phyloP scores from a whole-genome alignment of 2,888 invertebrate species.

The Amaurobius ferox region DNA sequence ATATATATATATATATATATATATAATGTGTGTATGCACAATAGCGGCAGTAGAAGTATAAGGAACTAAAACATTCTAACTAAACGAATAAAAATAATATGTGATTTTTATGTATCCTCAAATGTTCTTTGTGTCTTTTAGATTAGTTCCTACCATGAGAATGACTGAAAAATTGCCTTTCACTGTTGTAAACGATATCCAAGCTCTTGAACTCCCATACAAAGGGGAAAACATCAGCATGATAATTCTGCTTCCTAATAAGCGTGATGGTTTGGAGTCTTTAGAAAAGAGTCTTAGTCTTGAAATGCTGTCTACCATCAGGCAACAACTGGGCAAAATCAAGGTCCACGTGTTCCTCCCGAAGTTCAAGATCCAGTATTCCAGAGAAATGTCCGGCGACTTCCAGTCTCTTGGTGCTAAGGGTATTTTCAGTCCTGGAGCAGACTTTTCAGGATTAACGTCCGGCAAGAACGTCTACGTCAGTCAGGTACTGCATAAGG shows the following conservation, averaged over 20 bases:
- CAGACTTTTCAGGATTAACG: slow-evolving; percentile 70
- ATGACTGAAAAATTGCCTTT: slow-evolving; percentile 74
- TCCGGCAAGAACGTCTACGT: slow-evolving; percentile 49
- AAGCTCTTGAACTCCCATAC: slow-evolving; percentile 71
- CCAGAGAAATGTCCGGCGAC: slow-evolving; percentile 32
- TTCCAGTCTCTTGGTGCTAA: slow-evolving; percentile 51
- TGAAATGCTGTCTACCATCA: slow-evolving; percentile 25
- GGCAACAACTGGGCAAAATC: slow-evolving; percentile 29
- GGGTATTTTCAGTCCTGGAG: slow-evolving; percentile 49
- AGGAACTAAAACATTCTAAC: too few species aligned
- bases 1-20: too few species aligned
- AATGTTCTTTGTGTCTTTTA: slow-evolving; percentile 13
- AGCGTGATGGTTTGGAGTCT: slow-evolving; percentile 26
- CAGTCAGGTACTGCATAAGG: slow-evolving; percentile 73
- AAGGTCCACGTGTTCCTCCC: slow-evolving; percentile 67
- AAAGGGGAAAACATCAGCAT: slow-evolving; percentile 61
- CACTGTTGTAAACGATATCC: slow-evolving; percentile 13
- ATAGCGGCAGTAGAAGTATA: too few species aligned
- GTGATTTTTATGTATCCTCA: too few species aligned
- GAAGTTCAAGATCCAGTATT: slow-evolving; percentile 62
- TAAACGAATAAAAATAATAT: too few species aligned
- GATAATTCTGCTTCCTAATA: slow-evolving; percentile 67
- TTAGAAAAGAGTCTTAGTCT: slow-evolving; percentile 26
- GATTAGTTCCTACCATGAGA: slow-evolving; percentile 37
- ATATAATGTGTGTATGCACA: too few species aligned